These are phyloP conservation scores for Gallinago solitaria DNA, from an alignment of 2,797 vertebrate species.

Conservation along the genomic window DNA sequence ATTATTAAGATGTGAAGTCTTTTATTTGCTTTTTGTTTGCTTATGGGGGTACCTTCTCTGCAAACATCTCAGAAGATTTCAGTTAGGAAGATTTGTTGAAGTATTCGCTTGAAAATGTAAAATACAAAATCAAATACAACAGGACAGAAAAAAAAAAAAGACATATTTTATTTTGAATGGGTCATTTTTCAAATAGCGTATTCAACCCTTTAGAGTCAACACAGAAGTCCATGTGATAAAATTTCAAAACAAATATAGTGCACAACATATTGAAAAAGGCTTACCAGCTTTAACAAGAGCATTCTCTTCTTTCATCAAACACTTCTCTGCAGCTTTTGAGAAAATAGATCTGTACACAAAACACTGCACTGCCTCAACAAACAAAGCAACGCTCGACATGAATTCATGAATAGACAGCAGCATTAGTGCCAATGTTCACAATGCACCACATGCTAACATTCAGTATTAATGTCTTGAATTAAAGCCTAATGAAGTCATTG, in stretches of 20 bases:
- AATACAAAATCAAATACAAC: not conserved
- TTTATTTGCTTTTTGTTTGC: not conserved
- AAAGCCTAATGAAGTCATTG: not conserved
- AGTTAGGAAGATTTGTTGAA: not conserved
- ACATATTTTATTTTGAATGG: not conserved
- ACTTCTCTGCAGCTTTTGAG: not conserved
- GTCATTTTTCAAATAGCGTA: not conserved
- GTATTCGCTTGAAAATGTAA: not conserved
- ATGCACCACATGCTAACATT: not conserved
- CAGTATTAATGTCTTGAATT: not conserved
- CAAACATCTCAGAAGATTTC: not conserved
- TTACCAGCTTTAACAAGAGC: not conserved
- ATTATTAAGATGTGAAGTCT: not conserved
- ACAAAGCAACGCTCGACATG: not conserved
- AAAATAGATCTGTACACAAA: conserved; percentile 19
- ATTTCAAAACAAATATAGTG: not conserved
- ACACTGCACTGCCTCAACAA: not conserved
- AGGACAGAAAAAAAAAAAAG: not conserved
- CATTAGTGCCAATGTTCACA: not conserved
- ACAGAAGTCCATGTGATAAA: not conserved
- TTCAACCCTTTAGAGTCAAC: not conserved
- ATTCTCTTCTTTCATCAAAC: not conserved
- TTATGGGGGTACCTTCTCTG: not conserved
- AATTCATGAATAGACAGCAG: conserved; percentile 18
- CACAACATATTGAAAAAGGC: not conserved